Evolutionary conservation across 37 sponge, comb jelly and placozoan species (phyloP), one percentile per base, ranked within the genome.

Genomic region (Cliona cf. orientalis): DNA sequence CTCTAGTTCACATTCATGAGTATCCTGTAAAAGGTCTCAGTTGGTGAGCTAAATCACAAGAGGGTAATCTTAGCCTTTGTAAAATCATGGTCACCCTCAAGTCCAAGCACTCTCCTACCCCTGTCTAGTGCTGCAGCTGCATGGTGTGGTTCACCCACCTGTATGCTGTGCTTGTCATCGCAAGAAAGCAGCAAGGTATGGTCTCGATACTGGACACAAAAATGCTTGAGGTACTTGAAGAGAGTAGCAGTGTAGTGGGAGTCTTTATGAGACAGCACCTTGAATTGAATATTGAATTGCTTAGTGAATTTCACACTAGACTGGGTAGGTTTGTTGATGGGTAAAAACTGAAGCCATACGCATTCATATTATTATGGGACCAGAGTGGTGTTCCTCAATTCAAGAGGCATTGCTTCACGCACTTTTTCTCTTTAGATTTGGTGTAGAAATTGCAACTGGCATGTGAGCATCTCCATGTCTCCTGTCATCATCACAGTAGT

Each of bases 51-150:
- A n/a, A n/a, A n/a, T n/a, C n/a, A n/a, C n/a, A n/a, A n/a, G n/a
- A n/a, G 83, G 26, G 61, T 71, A 17, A 67, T 11, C 40, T 31
- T 36, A 37, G 9, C 37, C 40, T 59, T 59, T 9, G 74, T 82
- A 53, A 72, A 72, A 46, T 72, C 83, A 36, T 82, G 83, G 31
- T 72, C 83, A 37, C 37, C 68, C 33, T 44, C 35, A 34, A 42
- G 1, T 2, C 78, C 81, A 2, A 90, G 29, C 23, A 85, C 75
- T 32, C 41, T 19, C 46, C 46, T 71, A n/a, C 86, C 86, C 14
- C 85, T 42, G 22, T 90, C 85, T 19, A 66, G 80, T 22, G 86
- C 67, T 6, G 91, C 91, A 5, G 85, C 86, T 31, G 91, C 83
- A 59, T 34, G 71, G 3, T 43, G 42, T 37, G 91, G 91, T 42